Percentiles rank a stretch among this genome's conserved stretches.
Conservation (phyloP, 30 jellyfish, hydroid and myxozoan species). For the Chrysaora quinquecirrha region DNA sequence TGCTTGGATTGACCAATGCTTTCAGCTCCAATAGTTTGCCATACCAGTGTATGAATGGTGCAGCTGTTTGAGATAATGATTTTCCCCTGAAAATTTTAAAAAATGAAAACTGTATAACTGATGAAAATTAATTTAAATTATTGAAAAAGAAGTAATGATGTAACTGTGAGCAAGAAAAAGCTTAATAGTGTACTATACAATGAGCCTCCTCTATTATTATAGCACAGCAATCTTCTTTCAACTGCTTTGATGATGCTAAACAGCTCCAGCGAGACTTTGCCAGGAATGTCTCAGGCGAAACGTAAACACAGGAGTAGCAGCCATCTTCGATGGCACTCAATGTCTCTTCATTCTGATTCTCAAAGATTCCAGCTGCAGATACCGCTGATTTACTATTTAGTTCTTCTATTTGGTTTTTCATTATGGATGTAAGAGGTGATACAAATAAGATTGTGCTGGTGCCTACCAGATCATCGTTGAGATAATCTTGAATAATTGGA, state of each 20-base stretch:
- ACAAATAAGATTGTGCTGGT: too few species aligned
- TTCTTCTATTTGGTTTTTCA: too few species aligned
- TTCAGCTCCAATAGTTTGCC: slow-evolving; percentile 14
- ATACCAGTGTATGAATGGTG: slow-evolving; percentile 29
- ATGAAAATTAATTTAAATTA: too few species aligned
- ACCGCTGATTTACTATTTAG: background rate
- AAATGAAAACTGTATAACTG: too few species aligned
- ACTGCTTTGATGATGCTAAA: slow-evolving; percentile 13
- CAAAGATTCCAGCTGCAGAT: too few species aligned
- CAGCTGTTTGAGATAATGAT: background rate
- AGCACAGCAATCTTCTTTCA: slow-evolving; percentile 24
- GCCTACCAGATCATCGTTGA: too few species aligned
- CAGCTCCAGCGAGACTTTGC: slow-evolving; percentile 32
- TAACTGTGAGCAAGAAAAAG: too few species aligned
- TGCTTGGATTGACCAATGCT: slow-evolving; percentile 2
- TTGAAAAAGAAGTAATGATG: background rate
- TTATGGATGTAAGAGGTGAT: background rate
- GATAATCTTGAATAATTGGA: too few species aligned
- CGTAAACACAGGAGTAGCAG: background rate
- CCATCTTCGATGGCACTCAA: slow-evolving; percentile 2
- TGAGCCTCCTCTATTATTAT: slow-evolving; percentile 28
- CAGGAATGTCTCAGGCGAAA: slow-evolving; percentile 37
- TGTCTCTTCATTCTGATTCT: slow-evolving; percentile 1
- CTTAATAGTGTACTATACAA: slow-evolving; percentile 25
- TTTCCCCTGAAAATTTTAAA: background rate